Evolutionary conservation across 2,113 vertebrate genomes (phyloP).

Genomic region (Callorhinus ursinus): DNA sequence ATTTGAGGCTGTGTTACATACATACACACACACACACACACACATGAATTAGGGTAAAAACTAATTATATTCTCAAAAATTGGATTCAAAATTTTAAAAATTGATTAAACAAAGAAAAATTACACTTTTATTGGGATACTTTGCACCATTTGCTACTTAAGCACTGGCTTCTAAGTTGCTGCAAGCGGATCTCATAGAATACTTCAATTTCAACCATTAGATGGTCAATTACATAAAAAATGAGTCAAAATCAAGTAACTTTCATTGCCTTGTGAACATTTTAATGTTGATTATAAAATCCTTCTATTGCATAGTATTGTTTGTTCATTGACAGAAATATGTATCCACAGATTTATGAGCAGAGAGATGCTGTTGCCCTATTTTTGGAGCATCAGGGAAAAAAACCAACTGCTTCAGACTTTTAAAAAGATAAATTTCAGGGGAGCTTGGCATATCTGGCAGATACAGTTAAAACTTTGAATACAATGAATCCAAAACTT

Average conservation of each 20-base stretch:
- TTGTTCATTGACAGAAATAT: slow-evolving; percentile 41
- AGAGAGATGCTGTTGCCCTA: slow-evolving; percentile 28
- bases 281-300: slow-evolving; percentile 14
- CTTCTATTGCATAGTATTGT: neutral
- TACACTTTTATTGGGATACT: neutral
- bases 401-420: slow-evolving; percentile 39
- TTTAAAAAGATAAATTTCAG: slow-evolving; percentile 52
- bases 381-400: slow-evolving; percentile 61
- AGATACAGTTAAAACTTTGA: slow-evolving; percentile 55
- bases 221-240: neutral
- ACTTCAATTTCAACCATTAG: neutral
- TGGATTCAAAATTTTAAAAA: neutral
- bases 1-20: neutral
- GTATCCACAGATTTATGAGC: slow-evolving; percentile 4
- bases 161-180: neutral
- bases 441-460: neutral
- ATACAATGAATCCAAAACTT: slow-evolving; percentile 57
- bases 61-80: neutral
- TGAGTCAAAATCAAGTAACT: neutral
- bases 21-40: neutral
- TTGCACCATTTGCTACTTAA: neutral
- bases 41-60: neutral
- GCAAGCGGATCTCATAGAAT: neutral
- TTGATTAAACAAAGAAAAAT: neutral
- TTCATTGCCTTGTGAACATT: slow-evolving; percentile 4